phyloP scores from a whole-genome alignment of 2,113 vertebrate species.

The Heterochromis multidens region DNA sequence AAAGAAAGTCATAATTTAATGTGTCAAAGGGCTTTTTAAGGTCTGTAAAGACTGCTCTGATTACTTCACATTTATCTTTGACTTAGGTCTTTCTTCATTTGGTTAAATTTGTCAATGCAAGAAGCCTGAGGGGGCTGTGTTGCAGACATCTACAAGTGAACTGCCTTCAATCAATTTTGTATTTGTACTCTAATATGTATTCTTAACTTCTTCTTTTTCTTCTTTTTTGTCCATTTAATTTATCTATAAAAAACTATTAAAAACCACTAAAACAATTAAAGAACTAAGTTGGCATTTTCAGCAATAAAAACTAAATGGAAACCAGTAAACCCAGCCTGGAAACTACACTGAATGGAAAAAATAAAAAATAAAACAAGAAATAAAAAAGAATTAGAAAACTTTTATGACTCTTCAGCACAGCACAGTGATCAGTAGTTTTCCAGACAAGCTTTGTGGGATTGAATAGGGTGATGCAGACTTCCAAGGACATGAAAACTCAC shows the following conservation, averaged over 20 bases:
- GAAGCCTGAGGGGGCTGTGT: background rate
- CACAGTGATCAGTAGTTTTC: background rate
- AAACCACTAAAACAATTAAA: background rate
- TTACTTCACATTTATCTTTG: background rate
- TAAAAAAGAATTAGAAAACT: background rate
- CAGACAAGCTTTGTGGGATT: background rate
- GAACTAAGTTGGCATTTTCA: background rate
- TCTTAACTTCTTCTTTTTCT: background rate
- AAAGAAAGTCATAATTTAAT: background rate
- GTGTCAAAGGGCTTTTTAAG: accelerated
- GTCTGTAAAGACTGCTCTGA: background rate
- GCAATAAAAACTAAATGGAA: background rate
- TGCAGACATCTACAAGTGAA: background rate
- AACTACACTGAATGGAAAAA: background rate
- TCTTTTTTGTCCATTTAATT: background rate
- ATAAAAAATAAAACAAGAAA: background rate
- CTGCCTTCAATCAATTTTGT: background rate
- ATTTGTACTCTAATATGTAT: background rate
- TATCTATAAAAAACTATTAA: background rate
- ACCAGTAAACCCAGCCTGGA: background rate
- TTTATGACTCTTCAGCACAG: background rate
- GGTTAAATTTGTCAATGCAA: no score
- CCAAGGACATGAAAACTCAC: background rate
- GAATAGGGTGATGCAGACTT: background rate
- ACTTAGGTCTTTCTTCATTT: background rate